These are phyloP conservation scores for Drosophila melanica DNA, from an alignment of 1,140 invertebrate species.

Conservation along the genomic window DNA sequence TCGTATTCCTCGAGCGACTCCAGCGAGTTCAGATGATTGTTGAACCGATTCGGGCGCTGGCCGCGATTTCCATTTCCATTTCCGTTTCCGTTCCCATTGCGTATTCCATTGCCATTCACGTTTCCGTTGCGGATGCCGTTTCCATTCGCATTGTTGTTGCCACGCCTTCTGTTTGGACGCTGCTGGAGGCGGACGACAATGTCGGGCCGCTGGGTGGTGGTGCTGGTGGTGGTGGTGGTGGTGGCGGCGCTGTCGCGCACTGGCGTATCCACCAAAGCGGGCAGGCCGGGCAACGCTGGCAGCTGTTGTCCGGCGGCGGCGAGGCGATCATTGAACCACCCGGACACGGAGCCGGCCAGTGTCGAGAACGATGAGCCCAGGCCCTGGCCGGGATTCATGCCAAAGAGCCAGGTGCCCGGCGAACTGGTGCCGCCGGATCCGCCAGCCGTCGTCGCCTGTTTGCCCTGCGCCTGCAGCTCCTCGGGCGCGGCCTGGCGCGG, in stretches of 20 bases:
- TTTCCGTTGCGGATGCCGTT: slow-evolving; percentile 44
- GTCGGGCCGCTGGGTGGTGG: slow-evolving; percentile 68
- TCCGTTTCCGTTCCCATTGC: slow-evolving; percentile 29
- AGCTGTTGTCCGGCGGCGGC: slow-evolving; percentile 64
- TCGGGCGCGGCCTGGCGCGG: slow-evolving; percentile 57
- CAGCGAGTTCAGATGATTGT: slow-evolving; percentile 64
- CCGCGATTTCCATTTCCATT: slow-evolving; percentile 34
- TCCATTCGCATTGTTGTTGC: slow-evolving; percentile 30
- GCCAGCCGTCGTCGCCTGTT: slow-evolving; percentile 50
- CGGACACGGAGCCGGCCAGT: slow-evolving; percentile 74
- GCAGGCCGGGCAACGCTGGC: slow-evolving; percentile 48
- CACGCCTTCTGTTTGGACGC: slow-evolving; percentile 49
- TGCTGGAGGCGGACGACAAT: slow-evolving; percentile 74
- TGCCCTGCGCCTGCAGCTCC: slow-evolving; percentile 60
- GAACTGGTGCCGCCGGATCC: slow-evolving; percentile 18
- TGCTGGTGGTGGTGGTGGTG: slow-evolving; percentile 32
- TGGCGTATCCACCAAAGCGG: slow-evolving; percentile 65
- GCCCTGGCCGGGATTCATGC: slow-evolving; percentile 74
- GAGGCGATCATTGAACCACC: slow-evolving; percentile 79
- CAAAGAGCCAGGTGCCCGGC: slow-evolving; percentile 67
- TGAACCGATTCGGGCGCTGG: slow-evolving; percentile 62
- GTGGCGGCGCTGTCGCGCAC: slow-evolving; percentile 52
- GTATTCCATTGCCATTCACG: slow-evolving; percentile 15
- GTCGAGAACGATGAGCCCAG: slow-evolving; percentile 70
- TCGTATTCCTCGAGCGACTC: slow-evolving; percentile 67